Evolutionary conservation across 2,888 invertebrate genomes (phyloP).

Genomic region (Axea sp.): DNA sequence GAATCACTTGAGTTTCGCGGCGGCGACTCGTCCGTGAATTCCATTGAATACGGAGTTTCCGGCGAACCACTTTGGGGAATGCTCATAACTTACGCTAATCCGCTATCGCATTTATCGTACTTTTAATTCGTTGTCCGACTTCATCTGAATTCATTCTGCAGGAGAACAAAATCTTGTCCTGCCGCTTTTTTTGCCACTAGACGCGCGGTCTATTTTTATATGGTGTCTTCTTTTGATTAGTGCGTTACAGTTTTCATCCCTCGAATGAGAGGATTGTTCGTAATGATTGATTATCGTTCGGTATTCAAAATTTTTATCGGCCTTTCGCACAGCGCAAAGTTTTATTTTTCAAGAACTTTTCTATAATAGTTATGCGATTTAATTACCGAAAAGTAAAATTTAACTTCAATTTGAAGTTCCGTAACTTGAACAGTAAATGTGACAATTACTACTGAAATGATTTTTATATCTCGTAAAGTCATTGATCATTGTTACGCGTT

Average conservation of each 20-base stretch:
- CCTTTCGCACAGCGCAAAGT: constrained; percentile 15
- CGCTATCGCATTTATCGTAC: constrained; percentile 55
- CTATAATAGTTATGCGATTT: constrained; percentile 12
- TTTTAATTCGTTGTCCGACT: constrained; percentile 58
- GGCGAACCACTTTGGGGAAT: constrained; percentile 48
- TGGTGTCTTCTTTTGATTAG: constrained; percentile 36
- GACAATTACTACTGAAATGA: too few species aligned
- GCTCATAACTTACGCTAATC: constrained; percentile 58
- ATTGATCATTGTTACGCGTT: not conserved
- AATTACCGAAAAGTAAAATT: constrained; percentile 18
- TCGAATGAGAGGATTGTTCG: constrained; percentile 15
- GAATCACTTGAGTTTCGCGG: constrained; percentile 45
- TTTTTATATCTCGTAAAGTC: not conserved
- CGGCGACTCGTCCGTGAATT: constrained; percentile 46
- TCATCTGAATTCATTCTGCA: constrained; percentile 51
- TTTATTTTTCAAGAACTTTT: constrained; percentile 30
- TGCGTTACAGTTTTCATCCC: constrained; percentile 41
- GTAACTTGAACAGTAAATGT: not conserved
- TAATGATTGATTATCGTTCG: constrained; percentile 30
- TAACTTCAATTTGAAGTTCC: not conserved
- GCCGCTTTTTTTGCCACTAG: constrained; percentile 20
- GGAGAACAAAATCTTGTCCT: constrained; percentile 41
- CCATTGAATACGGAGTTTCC: constrained; percentile 50
- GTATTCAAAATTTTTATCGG: constrained; percentile 16
- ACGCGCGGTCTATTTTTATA: constrained; percentile 26